Evolutionary conservation across 2,888 invertebrate species (phyloP).

Genomic region (Eristalinus sepulchralis): DNA sequence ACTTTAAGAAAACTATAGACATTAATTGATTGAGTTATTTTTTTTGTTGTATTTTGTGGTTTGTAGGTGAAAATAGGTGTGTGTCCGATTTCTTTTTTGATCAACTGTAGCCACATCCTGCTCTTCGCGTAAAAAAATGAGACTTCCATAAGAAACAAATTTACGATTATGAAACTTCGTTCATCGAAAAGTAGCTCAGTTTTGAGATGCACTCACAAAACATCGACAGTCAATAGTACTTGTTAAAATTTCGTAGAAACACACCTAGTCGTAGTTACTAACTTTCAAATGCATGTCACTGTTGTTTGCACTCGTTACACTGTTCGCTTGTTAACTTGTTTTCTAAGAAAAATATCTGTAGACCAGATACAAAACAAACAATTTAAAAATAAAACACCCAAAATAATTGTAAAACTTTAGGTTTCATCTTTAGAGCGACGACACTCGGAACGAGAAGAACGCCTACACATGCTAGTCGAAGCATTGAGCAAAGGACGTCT

Average conservation of each 20-base stretch:
- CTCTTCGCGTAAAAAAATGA: too few relatives aligned
- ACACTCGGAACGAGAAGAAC: constrained; percentile 81
- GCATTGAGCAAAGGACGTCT: constrained; percentile 80
- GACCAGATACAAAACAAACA: background rate
- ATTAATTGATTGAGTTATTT: too few relatives aligned
- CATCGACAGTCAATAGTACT: background rate
- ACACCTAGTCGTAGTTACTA: background rate
- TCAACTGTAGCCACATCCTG: too few relatives aligned
- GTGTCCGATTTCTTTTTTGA: too few relatives aligned
- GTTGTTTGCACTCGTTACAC: background rate
- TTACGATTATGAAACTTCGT: too few relatives aligned
- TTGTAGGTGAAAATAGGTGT: too few relatives aligned
- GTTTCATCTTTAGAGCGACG: constrained; percentile 80
- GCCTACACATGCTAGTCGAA: constrained; percentile 80
- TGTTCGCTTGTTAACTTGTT: background rate
- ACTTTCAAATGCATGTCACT: background rate
- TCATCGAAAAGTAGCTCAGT: too few relatives aligned
- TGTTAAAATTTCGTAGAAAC: background rate
- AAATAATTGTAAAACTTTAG: constrained; percentile 73
- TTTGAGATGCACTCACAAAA: too few relatives aligned
- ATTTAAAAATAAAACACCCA: constrained; percentile 16
- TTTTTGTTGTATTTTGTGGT: too few relatives aligned
- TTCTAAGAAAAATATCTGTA: background rate
- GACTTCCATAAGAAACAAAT: too few relatives aligned
- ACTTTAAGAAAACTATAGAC: too few relatives aligned